phyloP scores from a whole-genome alignment of 2,888 invertebrate genomes.

The Drosophila nigricruria region DNA sequence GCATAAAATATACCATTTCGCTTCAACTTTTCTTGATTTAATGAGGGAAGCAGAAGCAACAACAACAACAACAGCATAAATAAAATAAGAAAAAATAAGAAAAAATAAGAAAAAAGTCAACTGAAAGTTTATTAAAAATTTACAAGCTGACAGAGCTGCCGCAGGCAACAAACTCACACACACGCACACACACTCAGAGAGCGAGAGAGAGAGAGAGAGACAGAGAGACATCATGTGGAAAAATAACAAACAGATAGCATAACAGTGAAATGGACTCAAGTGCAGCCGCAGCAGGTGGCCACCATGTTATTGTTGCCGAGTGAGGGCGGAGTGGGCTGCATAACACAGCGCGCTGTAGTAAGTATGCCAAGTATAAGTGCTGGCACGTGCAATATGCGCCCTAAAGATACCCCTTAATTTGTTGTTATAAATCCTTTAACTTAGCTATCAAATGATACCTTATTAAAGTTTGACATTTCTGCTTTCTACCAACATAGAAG shows the following conservation, averaged over 20 bases:
- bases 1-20: slow-evolving; percentile 14
- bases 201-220: not conserved
- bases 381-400: not conserved
- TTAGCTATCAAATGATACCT: not conserved
- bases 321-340: slow-evolving; percentile 9
- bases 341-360: slow-evolving; percentile 15
- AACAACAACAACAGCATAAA: slow-evolving; percentile 25
- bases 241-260: slow-evolving; percentile 61
- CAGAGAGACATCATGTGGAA: slow-evolving; percentile 23
- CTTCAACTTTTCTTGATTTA: slow-evolving; percentile 33
- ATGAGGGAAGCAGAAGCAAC: slow-evolving; percentile 30
- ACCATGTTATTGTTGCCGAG: slow-evolving; percentile 64
- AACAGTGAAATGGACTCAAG: slow-evolving; percentile 73
- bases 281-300: slow-evolving; percentile 81
- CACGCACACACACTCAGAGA: not conserved
- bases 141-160: slow-evolving; percentile 55
- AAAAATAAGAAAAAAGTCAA: slow-evolving; percentile 47
- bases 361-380: slow-evolving; percentile 5
- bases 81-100: slow-evolving; percentile 3
- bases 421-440: not conserved
- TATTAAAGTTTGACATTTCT: no score
- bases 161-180: slow-evolving; percentile 39
- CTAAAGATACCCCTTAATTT: slow-evolving; percentile 5
- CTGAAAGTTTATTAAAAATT: slow-evolving; percentile 75
- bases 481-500: no score